phyloP scores from a whole-genome alignment of 2,797 vertebrate species.

The Enteromius mattozi region DNA sequence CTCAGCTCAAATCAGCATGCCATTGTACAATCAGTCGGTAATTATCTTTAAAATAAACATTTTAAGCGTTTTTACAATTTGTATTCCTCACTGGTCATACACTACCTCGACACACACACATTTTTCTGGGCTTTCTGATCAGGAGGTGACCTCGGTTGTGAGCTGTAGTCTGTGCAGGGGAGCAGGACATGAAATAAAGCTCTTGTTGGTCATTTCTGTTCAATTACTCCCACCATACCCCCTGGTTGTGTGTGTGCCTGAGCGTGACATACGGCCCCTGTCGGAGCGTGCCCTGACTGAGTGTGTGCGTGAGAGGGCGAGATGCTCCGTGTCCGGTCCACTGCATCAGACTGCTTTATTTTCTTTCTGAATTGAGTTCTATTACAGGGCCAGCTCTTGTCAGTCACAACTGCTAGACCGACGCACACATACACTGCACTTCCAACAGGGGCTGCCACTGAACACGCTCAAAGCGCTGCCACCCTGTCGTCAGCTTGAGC shows the following conservation, averaged over 20 bases:
- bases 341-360: conserved; percentile 67
- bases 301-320: conserved; percentile 59
- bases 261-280: conserved; percentile 71
- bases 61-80: background rate
- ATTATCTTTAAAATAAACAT: background rate
- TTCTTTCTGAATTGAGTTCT: conserved; percentile 79
- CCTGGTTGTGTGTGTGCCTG: conserved; percentile 69
- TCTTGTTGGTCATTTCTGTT: conserved; percentile 76
- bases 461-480: conserved; percentile 74
- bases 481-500: conserved; percentile 72
- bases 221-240: conserved; percentile 78
- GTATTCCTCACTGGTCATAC: background rate
- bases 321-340: conserved; percentile 60
- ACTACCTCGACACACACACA: conserved; percentile 4
- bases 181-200: conserved; percentile 64
- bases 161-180: conserved; percentile 49
- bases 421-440: conserved; percentile 57
- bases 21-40: background rate
- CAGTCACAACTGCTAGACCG: conserved; percentile 74
- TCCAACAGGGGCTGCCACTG: conserved; percentile 60
- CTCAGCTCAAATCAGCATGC: background rate
- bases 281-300: conserved; percentile 30
- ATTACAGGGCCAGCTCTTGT: conserved; percentile 74
- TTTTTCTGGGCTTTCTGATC: conserved; percentile 15
- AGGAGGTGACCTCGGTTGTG: conserved; percentile 38